Base-by-base conservation (phyloP, 2,797 vertebrate species). In the Myotis pilosus region DNA sequence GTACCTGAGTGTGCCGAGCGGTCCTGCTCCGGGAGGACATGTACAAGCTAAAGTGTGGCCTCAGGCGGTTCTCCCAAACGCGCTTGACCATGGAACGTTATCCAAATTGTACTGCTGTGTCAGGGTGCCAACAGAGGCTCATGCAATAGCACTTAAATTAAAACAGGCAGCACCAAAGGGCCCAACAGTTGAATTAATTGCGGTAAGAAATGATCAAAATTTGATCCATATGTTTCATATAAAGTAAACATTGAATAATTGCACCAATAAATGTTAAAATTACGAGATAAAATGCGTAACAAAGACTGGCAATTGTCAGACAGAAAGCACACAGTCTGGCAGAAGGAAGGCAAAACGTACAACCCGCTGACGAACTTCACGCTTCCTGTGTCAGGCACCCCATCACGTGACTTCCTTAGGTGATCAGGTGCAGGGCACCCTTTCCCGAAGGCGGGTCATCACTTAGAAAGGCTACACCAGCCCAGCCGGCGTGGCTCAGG, bases 161-260 rank as follows among this genome's bases (percentile, higher is more conserved):
- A 92, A 71, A 25, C 47, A 72, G 75, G 94, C 5, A 41, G 66
- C 60, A 51, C n/a, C 22, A 76, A 90, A 87, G 25, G 38, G 23
- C 36, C 76, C 87, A 33, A 2, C n/a, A 5, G 87, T 47, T 75
- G 91, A 93, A 93, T 89, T 91, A 92, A 96, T 80, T 88, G 44
- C 41, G 16, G 47, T 83, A 89, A 91, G 89, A 96, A 95, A 92
- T 83, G 75, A 95, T 92, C 83, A 95, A 96, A 94, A 84, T 95
- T 68, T 78, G 89, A 95, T 89, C 96, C 94, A 89, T 95, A 92
- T 76, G 92, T 85, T 93, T 94, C 91, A 83, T 94, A 96, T 85
- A 94, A 96, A 93, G 79, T 84, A 94, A 95, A 94, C 91, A 95
- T 36, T 87, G 86, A 92, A 53, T 91, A 94, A 94, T 30, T 74